Base-by-base conservation (phyloP, 2,113 vertebrate genomes). In the Chelonoidis abingdonii region DNA sequence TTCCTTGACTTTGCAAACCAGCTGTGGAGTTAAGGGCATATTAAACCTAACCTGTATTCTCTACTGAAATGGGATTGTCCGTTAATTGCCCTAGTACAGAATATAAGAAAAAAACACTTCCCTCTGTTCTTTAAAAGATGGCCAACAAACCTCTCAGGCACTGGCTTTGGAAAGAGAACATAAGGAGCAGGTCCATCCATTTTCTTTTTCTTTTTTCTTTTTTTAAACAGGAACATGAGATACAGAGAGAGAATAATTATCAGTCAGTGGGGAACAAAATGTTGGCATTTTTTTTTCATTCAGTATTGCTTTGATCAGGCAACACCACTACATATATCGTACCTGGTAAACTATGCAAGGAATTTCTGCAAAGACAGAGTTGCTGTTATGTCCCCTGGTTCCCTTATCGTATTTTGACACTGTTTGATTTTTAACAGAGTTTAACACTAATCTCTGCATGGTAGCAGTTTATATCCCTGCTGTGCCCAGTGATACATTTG, bases 341-440 rank as follows among this genome's bases (percentile, higher is more conserved):
- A 91, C 79, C 87, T 83, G 24, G 21, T 72, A 85, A 84, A 44
- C 94, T 41, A 10, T 3, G 4, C 52, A 35, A 65, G 17, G 22
- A 88, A 83, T 92, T 96, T 93, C 81, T 93, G 49, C 81, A 89
- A 80, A 89, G 50, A 88, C 38, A 84, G 88, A 83, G 27, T 56
- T 90, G 59, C 59, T 83, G 19, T 35, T 6, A 3, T 41, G 65
- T 21, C 41, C 24, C 76, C 24, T 29, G 13, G 1, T 57, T 95
- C 85, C 89, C 59, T 54, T 83, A 75, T 41, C 57, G 1, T 78
- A 65, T 92, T 96, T 97, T 96, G 96, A 91, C 88, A 69, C 92
- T 21, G 83, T 10, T 69, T 79, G 41, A 86, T 90, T 90, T 97
- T 97, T 96, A 94, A 95, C 95, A 96, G 83, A 59, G 47, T 85